Percentiles rank a stretch among this genome's conserved stretches.
These are phyloP conservation scores for Nephrotoma flavescens DNA, from an alignment of 2,888 invertebrate species.

Conservation along the genomic window DNA sequence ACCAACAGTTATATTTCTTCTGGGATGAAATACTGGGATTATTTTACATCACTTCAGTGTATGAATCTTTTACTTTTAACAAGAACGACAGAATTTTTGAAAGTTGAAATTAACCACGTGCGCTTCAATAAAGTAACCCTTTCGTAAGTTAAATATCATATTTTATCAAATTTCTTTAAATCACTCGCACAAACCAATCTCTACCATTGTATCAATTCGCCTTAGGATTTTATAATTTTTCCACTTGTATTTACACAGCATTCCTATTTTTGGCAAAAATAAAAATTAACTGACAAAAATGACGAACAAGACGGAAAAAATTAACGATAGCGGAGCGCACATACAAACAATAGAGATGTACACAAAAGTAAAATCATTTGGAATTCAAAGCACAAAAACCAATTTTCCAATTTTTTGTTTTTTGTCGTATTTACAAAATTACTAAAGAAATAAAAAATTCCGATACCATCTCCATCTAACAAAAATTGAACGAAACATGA, in stretches of 20 bases:
- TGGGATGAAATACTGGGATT: too few relatives aligned
- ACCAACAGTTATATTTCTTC: too few relatives aligned
- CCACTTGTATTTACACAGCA: too few relatives aligned
- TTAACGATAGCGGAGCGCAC: neutral
- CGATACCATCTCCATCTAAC: neutral
- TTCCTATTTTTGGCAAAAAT: neutral
- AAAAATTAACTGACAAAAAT: neutral
- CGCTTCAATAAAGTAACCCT: too few relatives aligned
- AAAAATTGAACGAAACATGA: neutral
- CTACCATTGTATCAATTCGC: neutral
- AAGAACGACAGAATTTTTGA: too few relatives aligned
- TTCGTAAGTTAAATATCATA: neutral
- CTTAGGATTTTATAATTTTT: neutral
- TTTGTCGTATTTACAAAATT: neutral
- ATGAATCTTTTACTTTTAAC: too few relatives aligned
- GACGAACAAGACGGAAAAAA: neutral
- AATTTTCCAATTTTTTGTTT: neutral
- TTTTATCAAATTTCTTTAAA: neutral
- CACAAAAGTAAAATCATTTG: neutral
- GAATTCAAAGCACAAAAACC: neutral
- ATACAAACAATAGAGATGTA: neutral
- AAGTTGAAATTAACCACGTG: too few relatives aligned
- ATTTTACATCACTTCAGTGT: too few relatives aligned
- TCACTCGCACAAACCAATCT: neutral
- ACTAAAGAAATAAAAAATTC: neutral